Base-by-base conservation (phyloP, 2,113 vertebrate genomes). In the Vanacampus margaritifer region DNA sequence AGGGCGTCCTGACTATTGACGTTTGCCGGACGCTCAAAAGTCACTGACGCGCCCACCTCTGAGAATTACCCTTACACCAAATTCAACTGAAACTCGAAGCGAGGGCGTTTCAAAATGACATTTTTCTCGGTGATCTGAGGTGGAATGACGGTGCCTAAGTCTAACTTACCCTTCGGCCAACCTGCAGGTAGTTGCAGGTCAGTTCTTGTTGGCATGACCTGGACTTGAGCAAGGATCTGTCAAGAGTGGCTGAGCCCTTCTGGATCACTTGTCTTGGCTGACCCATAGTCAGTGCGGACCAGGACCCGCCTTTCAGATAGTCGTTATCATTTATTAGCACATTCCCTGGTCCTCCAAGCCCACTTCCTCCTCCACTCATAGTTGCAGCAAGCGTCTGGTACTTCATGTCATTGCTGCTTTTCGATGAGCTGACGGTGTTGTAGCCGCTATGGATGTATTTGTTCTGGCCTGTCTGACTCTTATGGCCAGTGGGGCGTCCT, bases 121-220 rank as follows among this genome's bases (percentile, higher is more conserved):
- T 32, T 32, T 32, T 32, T 4, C 28, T 32, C 2, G 28, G 4
- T 32, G 28, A 32, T 32, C 28, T 32, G 28, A 32, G 2, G 28
- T 32, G 4, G 28, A 32, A 32, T 32, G 28, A 32, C n/a, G n/a
- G n/a, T n/a, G n/a, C 28, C 28, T 32, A 32, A 32, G 19, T 2
- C 11, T 61, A 1, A 90, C 92, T 90, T 73, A 92, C 92, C 87
- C 87, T 73, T 54, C 87, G 82, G 88, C 93, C 84, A 79, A 99
- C 96, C 93, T 98, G 96, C 78, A 98, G 92, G 84, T 96, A 97
- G 80, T 97, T 96, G 88, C 95, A 95, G 79, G 95, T 92, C 71
- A 98, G 91, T 77, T 97, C 95, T 81, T 96, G 97, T 74, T 98
- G 96, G 90, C 95, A 97, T 74, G 97, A 99, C 88, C 95, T 98